Evolutionary conservation across 2,113 vertebrate species (phyloP), one percentile per base, ranked within the genome.

Genomic region (Mirounga angustirostris): DNA sequence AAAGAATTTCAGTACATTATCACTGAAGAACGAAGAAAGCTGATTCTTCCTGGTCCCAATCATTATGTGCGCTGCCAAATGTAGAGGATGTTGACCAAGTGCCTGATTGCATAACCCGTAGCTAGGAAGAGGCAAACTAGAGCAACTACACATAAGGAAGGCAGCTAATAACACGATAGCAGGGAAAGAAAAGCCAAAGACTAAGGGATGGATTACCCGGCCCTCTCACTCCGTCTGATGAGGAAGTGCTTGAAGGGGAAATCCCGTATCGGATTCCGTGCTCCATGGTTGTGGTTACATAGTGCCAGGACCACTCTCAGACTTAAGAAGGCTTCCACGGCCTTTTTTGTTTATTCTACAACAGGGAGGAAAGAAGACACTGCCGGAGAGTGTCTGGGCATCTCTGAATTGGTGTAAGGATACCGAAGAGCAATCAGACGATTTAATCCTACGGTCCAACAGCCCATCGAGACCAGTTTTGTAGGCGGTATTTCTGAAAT

Each of bases 381-480:
- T 54, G 9, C 28, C 43, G 50, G 58, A 78, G 81, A 74, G 28
- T 36, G 6, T 33, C 33, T 46, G 14, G 86, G 22, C 43, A 80
- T 8, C 52, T 88, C 11, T 65, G 43, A 74, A 46, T 67, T 80
- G 33, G 1, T 46, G 33, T 79, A 78, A 78, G 28, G 65, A 88
- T 24, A 30, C 36, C 81, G 79, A 40, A 89, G 58, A 76, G 2
- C 22, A 22, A 33, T 33, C 59, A 91, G 54, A 36, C 9, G 6
- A 50, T 69, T 71, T 91, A 58, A 78, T 22, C 36, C 30, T 40
- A 19, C 19, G 63, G 24, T 5, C 54, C 13, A 71, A 84, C 56
- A 65, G 91, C 46, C n/a, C 67, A 43, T 24, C 5, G 61, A 91
- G 87, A 94, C 43, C 26, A 93, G 83, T 95, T 90, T 71, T 67